Conservation (phyloP, 2,113 vertebrate genomes). For the Uria lomvia region DNA sequence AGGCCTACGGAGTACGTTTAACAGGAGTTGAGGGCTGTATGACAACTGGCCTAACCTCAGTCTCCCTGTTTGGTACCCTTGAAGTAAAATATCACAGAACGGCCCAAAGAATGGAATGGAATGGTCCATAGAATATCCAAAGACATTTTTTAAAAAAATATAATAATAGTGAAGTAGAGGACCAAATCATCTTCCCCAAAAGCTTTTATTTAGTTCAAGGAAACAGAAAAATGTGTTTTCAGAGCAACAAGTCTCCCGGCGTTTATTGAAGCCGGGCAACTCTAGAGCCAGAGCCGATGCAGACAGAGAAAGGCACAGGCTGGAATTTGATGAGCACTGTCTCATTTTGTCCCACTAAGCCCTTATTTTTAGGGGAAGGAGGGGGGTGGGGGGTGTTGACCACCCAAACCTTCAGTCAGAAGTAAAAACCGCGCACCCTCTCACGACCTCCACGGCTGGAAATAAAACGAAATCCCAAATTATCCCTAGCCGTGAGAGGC, state of each 20-base stretch:
- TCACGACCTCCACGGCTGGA: background rate
- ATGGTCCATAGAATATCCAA: background rate
- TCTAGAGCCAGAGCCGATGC: background rate
- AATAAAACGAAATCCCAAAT: background rate
- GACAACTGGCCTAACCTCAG: background rate
- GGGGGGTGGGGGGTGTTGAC: rapidly evolving
- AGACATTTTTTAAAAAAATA: background rate
- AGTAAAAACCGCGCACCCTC: background rate
- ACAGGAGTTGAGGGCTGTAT: background rate
- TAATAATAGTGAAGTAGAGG: background rate
- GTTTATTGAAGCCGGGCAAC: background rate
- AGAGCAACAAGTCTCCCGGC: conserved; percentile 12
- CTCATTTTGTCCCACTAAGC: background rate
- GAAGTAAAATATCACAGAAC: background rate
- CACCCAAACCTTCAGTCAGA: background rate
- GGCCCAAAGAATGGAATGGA: background rate
- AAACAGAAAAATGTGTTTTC: background rate
- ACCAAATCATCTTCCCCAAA: background rate
- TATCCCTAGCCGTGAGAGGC: background rate
- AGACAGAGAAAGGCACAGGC: background rate
- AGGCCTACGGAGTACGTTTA: background rate
- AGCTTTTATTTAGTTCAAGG: background rate
- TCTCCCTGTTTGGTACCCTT: background rate
- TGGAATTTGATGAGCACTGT: background rate
- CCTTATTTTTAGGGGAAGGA: background rate